Percentiles rank a stretch among this genome's conserved stretches.
Evolutionary conservation across 2,888 invertebrate genomes (phyloP).

Genomic region (Heliconius cydno): DNA sequence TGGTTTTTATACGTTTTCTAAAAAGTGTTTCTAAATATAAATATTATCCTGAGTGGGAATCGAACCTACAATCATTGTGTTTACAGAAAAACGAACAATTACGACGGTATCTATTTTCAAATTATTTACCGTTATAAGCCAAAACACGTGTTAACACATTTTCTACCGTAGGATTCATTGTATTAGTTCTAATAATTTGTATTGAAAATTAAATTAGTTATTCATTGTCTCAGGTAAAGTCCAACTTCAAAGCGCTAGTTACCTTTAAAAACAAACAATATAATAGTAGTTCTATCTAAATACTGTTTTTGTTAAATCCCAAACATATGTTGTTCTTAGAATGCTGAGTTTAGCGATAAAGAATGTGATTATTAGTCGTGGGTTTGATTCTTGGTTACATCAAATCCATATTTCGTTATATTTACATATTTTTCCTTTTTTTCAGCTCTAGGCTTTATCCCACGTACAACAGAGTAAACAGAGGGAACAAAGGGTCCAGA

Average conservation of each 20-base stretch:
- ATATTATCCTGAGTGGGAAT: no score
- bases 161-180: background rate
- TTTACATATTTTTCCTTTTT: no score
- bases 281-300: background rate
- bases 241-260: background rate
- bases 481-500: no score
- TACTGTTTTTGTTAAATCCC: background rate
- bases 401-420: no score
- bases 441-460: no score
- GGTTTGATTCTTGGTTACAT: background rate
- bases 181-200: background rate
- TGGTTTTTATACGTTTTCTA: no score
- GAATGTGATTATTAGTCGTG: background rate
- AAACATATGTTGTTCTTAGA: background rate
- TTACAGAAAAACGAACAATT: background rate
- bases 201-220: background rate
- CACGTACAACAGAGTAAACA: no score
- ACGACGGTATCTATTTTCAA: background rate
- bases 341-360: background rate
- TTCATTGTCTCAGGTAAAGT: constrained; percentile 5
- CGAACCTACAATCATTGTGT: no score
- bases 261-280: background rate
- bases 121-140: background rate
- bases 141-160: constrained; percentile 3
- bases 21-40: no score